A percentile compares a stretch with the other conserved stretches of the same genome.
Conservation (phyloP, 2,888 invertebrate genomes). For the Drosophila nigritarsus region DNA sequence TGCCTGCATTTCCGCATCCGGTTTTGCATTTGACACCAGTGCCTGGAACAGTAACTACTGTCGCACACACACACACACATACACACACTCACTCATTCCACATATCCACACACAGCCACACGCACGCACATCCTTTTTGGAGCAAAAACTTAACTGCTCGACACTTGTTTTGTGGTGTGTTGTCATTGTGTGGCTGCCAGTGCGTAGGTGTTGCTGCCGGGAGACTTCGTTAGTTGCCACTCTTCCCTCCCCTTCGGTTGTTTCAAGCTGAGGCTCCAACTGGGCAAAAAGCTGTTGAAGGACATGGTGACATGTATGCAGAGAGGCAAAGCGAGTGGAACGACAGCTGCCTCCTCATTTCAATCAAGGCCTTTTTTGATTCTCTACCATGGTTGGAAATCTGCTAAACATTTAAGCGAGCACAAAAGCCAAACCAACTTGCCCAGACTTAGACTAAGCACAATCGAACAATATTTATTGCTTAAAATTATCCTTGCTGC, state of each 20-base stretch:
- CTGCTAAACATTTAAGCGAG: conserved; percentile 3
- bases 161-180: conserved; percentile 79
- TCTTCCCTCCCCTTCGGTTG: background rate
- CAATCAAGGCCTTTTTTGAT: conserved; percentile 53
- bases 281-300: conserved; percentile 73
- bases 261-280: conserved; percentile 23
- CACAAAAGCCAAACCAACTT: conserved; percentile 13
- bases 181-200: conserved; percentile 57
- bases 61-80: conserved; percentile 19
- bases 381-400: conserved; percentile 18
- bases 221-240: conserved; percentile 60
- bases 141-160: conserved; percentile 77
- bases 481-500: background rate
- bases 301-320: conserved; percentile 67
- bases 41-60: conserved; percentile 62
- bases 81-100: background rate
- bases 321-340: conserved; percentile 36
- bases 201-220: conserved; percentile 56
- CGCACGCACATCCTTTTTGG: conserved; percentile 38
- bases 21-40: conserved; percentile 77
- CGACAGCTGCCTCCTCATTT: conserved; percentile 48
- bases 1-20: conserved; percentile 81
- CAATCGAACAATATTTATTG: background rate
- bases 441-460: background rate
- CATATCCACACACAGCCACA: background rate